Conservation (phyloP, 2,113 vertebrate genomes). For the Corynorhinus townsendii region DNA sequence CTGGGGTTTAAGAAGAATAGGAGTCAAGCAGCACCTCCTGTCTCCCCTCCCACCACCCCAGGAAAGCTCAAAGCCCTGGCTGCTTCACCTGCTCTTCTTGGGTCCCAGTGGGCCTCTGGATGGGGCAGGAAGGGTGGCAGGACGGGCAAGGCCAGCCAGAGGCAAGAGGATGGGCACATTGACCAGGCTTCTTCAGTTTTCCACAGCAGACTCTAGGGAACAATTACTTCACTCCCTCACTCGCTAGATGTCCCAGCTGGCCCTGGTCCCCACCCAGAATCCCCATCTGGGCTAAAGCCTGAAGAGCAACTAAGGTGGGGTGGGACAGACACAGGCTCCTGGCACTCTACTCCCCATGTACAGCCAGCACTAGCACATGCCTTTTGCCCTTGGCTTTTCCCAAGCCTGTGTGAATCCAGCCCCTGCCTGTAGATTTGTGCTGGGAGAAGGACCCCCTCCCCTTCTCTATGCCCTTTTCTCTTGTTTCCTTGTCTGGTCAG, state of each 20-base stretch:
- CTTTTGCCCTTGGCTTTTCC: conserved; percentile 41
- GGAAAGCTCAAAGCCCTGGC: background rate
- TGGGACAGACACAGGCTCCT: background rate
- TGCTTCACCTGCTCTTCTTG: background rate
- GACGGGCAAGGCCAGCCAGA: background rate
- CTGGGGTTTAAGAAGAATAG: background rate
- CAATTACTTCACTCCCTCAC: background rate
- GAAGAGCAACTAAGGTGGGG: background rate
- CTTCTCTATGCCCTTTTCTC: background rate
- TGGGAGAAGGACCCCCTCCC: conserved; percentile 65
- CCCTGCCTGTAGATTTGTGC: conserved; percentile 69
- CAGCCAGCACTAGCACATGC: conserved; percentile 68
- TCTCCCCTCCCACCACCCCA: background rate
- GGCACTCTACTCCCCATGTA: conserved; percentile 22
- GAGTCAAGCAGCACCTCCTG: background rate
- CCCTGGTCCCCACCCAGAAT: background rate
- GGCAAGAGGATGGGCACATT: background rate
- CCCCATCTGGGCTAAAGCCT: background rate
- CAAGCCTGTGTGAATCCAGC: conserved; percentile 44
- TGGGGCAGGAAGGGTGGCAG: background rate
- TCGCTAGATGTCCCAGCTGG: background rate
- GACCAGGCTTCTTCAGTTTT: conserved; percentile 19
- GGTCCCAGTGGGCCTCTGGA: background rate
- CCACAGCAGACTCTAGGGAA: conserved; percentile 12
- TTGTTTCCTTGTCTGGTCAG: conserved; percentile 40